Evolutionary conservation across 2,797 vertebrate genomes (phyloP).

Genomic region (Heliangelus exortis): DNA sequence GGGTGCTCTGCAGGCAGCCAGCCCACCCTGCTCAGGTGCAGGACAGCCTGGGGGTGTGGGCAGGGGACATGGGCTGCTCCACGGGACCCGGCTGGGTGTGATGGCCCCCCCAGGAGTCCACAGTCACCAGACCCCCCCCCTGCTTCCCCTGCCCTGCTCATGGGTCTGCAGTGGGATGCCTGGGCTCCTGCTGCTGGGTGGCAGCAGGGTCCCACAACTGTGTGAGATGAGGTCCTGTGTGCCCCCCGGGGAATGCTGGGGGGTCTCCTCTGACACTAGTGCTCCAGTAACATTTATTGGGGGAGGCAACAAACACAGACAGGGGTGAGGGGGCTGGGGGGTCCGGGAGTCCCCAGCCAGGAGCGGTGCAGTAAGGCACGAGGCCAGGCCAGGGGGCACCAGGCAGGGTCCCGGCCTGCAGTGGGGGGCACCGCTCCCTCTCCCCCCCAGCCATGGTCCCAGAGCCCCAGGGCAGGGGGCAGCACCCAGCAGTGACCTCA

Average conservation of each 20-base stretch:
- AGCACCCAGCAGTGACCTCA: neutral
- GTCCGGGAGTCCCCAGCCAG: accelerated
- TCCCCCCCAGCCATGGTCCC: neutral
- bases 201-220: neutral
- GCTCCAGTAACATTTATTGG: slow-evolving; percentile 16
- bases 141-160: too few relatives aligned
- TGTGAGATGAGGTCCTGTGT: neutral
- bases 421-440: neutral
- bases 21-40: too few relatives aligned
- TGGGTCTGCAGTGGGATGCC: neutral
- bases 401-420: accelerated
- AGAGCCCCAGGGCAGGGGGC: neutral
- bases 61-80: too few relatives aligned
- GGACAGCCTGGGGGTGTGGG: too few relatives aligned
- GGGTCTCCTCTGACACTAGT: neutral
- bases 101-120: too few relatives aligned
- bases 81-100: too few relatives aligned
- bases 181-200: too few relatives aligned
- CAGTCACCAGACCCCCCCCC: accelerated
- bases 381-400: neutral
- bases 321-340: neutral
- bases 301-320: neutral
- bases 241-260: accelerated
- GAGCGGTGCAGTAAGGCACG: neutral
- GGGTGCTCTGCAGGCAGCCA: too few relatives aligned